Percentiles rank a stretch among this genome's conserved stretches.
Conservation (phyloP, 2,797 vertebrate genomes). For the Epinephelus malabaricus region DNA sequence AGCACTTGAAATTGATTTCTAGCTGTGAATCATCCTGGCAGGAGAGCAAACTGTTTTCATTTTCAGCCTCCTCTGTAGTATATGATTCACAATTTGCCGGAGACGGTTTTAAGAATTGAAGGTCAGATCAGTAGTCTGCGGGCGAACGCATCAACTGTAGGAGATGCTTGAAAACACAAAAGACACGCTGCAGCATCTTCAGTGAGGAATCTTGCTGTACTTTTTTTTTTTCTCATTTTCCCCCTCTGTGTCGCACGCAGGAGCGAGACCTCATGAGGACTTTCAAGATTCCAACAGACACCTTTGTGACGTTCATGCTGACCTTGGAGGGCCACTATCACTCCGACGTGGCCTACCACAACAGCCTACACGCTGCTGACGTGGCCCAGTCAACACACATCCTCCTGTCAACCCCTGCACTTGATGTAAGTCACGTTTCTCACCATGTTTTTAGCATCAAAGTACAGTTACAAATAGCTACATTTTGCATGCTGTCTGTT, state of each 20-base stretch:
- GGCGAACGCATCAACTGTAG: neutral
- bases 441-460: neutral
- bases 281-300: constrained; percentile 96
- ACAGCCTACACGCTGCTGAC: constrained; percentile 97
- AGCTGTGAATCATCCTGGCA: constrained; percentile 45
- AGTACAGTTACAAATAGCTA: neutral
- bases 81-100: constrained; percentile 8
- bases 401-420: constrained; percentile 95
- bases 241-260: constrained; percentile 76
- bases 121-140: neutral
- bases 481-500: neutral
- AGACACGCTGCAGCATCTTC: neutral
- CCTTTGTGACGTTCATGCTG: constrained; percentile 98
- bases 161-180: neutral
- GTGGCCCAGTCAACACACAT: constrained; percentile 98
- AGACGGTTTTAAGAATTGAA: neutral
- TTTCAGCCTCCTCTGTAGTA: constrained; percentile 3
- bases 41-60: constrained; percentile 12
- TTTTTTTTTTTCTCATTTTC: constrained; percentile 24
- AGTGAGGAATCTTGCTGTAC: neutral
- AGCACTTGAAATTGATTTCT: constrained; percentile 43
- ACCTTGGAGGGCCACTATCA: constrained; percentile 98
- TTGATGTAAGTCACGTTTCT: constrained; percentile 89
- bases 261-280: constrained; percentile 97
- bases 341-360: constrained; percentile 95